phyloP scores from a whole-genome alignment of 2,888 invertebrate genomes.

The Drosophila ezoana region DNA sequence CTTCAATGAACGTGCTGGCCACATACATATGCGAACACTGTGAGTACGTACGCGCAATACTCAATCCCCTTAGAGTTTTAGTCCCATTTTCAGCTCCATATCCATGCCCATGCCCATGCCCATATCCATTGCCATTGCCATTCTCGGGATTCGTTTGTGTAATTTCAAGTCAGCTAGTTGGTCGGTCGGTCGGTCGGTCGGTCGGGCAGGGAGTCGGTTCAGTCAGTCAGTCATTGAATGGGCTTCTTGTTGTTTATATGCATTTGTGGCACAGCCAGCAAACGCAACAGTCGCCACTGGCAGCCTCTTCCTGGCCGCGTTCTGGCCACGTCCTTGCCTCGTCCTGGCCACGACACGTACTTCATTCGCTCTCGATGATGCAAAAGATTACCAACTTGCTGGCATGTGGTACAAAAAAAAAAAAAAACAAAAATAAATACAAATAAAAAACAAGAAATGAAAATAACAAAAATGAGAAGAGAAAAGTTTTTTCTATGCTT shows the following conservation, averaged over 20 bases:
- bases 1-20: slow-evolving; percentile 70
- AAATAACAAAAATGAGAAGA: slow-evolving; percentile 9
- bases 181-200: slow-evolving; percentile 27
- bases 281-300: slow-evolving; percentile 66
- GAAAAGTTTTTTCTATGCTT: slow-evolving; percentile 57
- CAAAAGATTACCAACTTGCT: slow-evolving; percentile 78
- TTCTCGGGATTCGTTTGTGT: slow-evolving; percentile 47
- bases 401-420: slow-evolving; percentile 57
- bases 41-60: slow-evolving; percentile 22
- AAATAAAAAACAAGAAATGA: slow-evolving; percentile 5
- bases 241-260: slow-evolving; percentile 68
- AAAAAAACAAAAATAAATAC: slow-evolving; percentile 11
- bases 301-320: not conserved
- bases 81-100: slow-evolving; percentile 10
- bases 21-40: slow-evolving; percentile 19
- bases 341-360: slow-evolving; percentile 60
- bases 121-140: slow-evolving; percentile 23
- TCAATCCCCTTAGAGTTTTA: slow-evolving; percentile 16
- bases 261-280: slow-evolving; percentile 58
- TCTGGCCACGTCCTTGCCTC: slow-evolving; percentile 4
- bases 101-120: slow-evolving; percentile 5
- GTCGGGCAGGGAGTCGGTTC: slow-evolving; percentile 3
- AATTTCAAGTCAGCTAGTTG: slow-evolving; percentile 58
- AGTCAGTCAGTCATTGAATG: slow-evolving; percentile 26
- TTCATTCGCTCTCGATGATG: slow-evolving; percentile 76